Base-by-base conservation (phyloP, 2,797 vertebrate species). In the Pangasius sanitwongsei region DNA sequence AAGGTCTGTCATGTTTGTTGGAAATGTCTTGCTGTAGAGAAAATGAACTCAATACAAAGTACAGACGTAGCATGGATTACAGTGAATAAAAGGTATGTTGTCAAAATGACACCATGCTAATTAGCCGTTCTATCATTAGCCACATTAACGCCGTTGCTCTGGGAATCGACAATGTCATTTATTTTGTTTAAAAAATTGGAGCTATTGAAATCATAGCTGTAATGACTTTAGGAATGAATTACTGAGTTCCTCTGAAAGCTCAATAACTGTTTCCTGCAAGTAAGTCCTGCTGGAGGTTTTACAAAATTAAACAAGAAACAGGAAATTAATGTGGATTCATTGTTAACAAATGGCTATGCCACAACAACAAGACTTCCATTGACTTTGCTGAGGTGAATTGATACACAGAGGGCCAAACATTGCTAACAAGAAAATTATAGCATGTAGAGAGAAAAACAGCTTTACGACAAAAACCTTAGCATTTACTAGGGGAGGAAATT, bases 1-100 rank as follows among this genome's bases (percentile, higher is more conserved):
- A 69, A 74, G 63, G 89, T 50, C 85, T 87, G 48, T 87, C 78
- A 65, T 15, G 44, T 50, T 78, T 74, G 83, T 70, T 86, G 84
- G 28, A 59, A 57, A 69, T 57, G 61, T 18, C 59, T 34, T 69
- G 48, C 41, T 53, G 69, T 25, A 41, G 80, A 82, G 9, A 44
- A 87, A 50, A 74, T 12, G 4, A 77, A 20, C 48, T 28, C 9
- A 28, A 31, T 53, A 48, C 82, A 65, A 84, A 65, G 28, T 69
- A 34, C 4, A 69, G 65, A 34, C 44, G 23, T 74, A 41, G 50
- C 23, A 16, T 41, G 50, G 69, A 74, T 86, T 86, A 74, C 50
- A 55, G 20, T n/a, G 53, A 41, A 28, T 86, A 74, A 85, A 70
- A 55, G 48, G 16, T 55, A 69, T 34, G n/a, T 15, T 74, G 41